Percentiles rank a stretch among this genome's conserved stretches.
These are phyloP conservation scores for Distichodus sexfasciatus DNA, from an alignment of 2,797 vertebrate species.

Conservation along the genomic window DNA sequence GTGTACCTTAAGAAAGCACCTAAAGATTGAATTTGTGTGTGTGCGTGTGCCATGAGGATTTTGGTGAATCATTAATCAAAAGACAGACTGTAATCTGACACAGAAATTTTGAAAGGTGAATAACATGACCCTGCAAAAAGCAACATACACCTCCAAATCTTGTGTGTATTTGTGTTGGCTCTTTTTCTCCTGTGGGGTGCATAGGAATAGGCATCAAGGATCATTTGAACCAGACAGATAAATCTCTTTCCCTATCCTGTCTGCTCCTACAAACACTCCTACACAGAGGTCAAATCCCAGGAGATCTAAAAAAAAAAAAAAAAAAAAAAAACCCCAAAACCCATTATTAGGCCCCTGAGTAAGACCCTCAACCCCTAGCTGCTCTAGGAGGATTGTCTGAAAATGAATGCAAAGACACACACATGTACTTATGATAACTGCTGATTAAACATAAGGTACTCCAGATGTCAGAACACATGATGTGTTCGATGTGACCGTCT, in stretches of 20 bases:
- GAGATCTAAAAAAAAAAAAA: too few species aligned
- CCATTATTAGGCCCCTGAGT: too few species aligned
- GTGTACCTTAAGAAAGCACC: not conserved
- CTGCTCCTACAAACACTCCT: not conserved
- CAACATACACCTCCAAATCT: constrained; percentile 37
- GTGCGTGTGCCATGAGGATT: constrained; percentile 23
- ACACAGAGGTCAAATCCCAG: too few species aligned
- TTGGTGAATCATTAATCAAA: constrained; percentile 14
- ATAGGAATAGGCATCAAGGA: constrained; percentile 34
- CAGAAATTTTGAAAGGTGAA: constrained; percentile 22
- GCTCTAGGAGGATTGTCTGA: too few species aligned
- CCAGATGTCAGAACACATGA: too few species aligned
- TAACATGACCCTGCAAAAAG: constrained; percentile 31
- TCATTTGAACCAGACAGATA: constrained; percentile 43
- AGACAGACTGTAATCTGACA: constrained; percentile 25
- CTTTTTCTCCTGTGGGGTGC: not conserved
- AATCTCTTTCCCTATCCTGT: constrained; percentile 4
- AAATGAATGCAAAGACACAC: too few species aligned
- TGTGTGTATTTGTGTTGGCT: constrained; percentile 40
- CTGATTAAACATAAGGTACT: too few species aligned
- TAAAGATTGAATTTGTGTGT: constrained; percentile 33
- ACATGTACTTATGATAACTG: too few species aligned
- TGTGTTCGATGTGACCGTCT: too few species aligned
- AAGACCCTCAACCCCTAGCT: too few species aligned
- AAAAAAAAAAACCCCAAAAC: too few species aligned